Conservation (phyloP, 2,888 invertebrate species). For the Nasonovia ribisnigri region DNA sequence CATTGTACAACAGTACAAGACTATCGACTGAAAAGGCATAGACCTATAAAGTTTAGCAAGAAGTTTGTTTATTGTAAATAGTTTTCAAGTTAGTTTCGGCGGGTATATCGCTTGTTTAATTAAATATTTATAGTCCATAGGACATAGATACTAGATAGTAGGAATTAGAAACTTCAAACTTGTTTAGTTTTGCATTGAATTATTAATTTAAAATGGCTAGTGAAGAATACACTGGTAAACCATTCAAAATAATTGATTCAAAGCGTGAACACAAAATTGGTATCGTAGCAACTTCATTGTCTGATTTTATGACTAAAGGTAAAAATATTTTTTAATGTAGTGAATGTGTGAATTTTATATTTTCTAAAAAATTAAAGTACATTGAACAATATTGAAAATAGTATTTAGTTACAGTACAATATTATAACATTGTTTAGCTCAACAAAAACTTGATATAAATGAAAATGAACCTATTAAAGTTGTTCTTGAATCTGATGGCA, state of each 20-base stretch:
- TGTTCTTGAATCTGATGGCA: conserved; percentile 92
- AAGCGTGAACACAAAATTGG: conserved; percentile 86
- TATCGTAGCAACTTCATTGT: conserved; percentile 82
- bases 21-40: too few species aligned
- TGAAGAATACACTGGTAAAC: conserved; percentile 69
- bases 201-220: conserved; percentile 42
- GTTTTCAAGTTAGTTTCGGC: too few species aligned
- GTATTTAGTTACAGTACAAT: not conserved
- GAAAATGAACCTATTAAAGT: conserved; percentile 77
- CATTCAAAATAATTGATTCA: conserved; percentile 85
- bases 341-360: not conserved
- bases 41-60: too few species aligned
- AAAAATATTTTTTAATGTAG: conserved; percentile 50
- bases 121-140: not conserved
- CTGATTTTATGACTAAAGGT: conserved; percentile 80
- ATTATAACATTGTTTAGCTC: conserved; percentile 71
- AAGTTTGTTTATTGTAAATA: not conserved
- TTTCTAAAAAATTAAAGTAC: not conserved
- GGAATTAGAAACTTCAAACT: not conserved
- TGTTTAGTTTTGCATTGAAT: not conserved
- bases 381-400: not conserved
- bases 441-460: conserved; percentile 77
- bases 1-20: not conserved
- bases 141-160: not conserved
- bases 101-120: not conserved